phyloP scores from a whole-genome alignment of 2,888 invertebrate genomes.

The Eupithecia subfuscata region DNA sequence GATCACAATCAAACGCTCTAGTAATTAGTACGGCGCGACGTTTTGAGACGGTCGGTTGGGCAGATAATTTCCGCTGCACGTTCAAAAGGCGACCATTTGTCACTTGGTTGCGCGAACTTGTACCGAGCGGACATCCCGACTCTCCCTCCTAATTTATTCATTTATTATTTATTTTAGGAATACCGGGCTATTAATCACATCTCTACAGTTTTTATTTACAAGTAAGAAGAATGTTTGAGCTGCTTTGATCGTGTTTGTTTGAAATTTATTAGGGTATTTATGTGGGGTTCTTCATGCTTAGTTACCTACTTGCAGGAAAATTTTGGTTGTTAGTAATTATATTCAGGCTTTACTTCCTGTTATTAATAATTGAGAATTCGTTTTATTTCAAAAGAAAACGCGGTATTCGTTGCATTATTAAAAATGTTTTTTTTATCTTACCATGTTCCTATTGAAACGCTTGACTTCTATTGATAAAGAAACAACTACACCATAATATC shows the following conservation, averaged over 20 bases:
- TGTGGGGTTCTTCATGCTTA: conserved; percentile 54
- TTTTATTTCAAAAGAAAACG: neutral
- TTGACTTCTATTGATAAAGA: neutral
- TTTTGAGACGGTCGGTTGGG: conserved; percentile 79
- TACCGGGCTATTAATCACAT: conserved; percentile 82
- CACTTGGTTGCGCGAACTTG: conserved; percentile 78
- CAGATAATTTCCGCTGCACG: conserved; percentile 82
- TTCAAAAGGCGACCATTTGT: conserved; percentile 83
- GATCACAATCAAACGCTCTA: conserved; percentile 81
- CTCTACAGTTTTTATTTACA: conserved; percentile 81
- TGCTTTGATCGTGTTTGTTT: conserved; percentile 75
- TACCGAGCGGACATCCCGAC: conserved; percentile 74
- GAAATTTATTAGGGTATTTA: conserved; percentile 70
- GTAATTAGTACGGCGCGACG: conserved; percentile 80
- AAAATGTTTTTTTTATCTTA: neutral
- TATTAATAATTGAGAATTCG: conserved; percentile 31
- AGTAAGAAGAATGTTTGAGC: conserved; percentile 66
- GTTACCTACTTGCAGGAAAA: conserved; percentile 47
- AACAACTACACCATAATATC: neutral
- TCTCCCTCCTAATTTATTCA: conserved; percentile 80
- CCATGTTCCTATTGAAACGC: neutral
- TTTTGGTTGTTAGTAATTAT: conserved; percentile 39
- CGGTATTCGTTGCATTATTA: too few relatives aligned
- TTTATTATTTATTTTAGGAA: conserved; percentile 84
- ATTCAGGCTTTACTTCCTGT: conserved; percentile 37